phyloP scores from a whole-genome alignment of 1,140 invertebrate species.

The Meloidogyne floridensis region DNA sequence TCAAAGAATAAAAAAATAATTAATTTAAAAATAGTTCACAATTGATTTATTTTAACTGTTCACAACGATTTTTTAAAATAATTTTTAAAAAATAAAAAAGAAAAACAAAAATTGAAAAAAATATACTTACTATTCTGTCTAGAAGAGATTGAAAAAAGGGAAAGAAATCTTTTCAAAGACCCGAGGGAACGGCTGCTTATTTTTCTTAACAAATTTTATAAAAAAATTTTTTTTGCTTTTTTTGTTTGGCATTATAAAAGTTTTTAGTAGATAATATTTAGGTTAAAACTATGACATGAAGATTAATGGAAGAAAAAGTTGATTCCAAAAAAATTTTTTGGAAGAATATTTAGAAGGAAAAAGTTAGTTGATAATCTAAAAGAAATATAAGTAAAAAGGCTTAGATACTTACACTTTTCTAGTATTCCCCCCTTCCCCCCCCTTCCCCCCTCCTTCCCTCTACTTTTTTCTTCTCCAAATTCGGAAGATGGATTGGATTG shows the following conservation, averaged over 20 bases:
- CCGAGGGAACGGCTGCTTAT: conserved; percentile 5
- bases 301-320: neutral
- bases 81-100: no score
- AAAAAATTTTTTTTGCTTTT: neutral
- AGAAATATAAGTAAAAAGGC: neutral
- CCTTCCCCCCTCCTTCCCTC: neutral
- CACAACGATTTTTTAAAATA: no score
- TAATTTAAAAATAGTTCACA: no score
- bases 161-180: neutral
- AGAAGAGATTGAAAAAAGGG: no score
- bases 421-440: neutral
- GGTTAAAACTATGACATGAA: neutral
- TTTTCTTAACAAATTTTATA: conserved; percentile 7
- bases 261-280: neutral
- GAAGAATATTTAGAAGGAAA: neutral
- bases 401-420: neutral
- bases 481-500: neutral
- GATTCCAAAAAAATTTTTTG: neutral
- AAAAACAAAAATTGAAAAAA: no score
- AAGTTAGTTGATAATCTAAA: neutral
- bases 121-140: no score
- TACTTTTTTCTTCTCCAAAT: neutral
- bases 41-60: no score
- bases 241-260: neutral
- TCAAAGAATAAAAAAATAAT: no score